Evolutionary conservation across 2,888 invertebrate species (phyloP), one percentile per base, ranked within the genome.

Genomic region (Nycteola revayana): DNA sequence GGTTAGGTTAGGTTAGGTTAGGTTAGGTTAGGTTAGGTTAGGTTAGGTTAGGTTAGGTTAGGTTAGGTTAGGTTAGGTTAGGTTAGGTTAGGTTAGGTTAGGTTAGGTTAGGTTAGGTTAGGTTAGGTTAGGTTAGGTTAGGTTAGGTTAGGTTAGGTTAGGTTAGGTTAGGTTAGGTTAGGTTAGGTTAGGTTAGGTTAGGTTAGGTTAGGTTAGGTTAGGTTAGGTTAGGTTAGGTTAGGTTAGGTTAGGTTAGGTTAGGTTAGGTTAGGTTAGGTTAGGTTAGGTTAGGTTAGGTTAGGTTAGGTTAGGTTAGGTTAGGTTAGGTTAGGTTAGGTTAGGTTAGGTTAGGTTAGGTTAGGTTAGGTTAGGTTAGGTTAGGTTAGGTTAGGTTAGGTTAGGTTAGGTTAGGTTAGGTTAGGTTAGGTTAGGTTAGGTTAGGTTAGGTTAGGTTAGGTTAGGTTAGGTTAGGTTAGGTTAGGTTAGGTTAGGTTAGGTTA

Each of bases 331-430:
- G 35, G 42, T 37, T 42, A 42, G 42, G 42, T 42, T 38, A 35
- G 38, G 28, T 28, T 28, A 34, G 34, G 34, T 26, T 30, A 34
- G 37, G 36, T 37, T 33, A 36, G 39, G 39, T 39, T 39, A 42
- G 42, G 42, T 42, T 42, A 42, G 42, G 42, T 42, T 45, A 42
- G 41, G 45, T 42, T 38, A 42, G 41, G 45, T 41, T 41, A 38
- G 36, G 45, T 41, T 38, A 38, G 41, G 45, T 41, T 41, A 41
- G 41, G 45, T 42, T 42, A 42, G 42, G 46, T 39, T 42, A 39
- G 46, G 46, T 39, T 46, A 41, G 45, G 39, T 39, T 42, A 42
- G 46, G 42, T 42, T 42, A 37, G 46, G 42, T 42, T 45, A 38
- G 42, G 33, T 25, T 28, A 28, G 28, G 34, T 28, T 33, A 33